Conservation (phyloP, 1,140 invertebrate species). For the Periplaneta americana region DNA sequence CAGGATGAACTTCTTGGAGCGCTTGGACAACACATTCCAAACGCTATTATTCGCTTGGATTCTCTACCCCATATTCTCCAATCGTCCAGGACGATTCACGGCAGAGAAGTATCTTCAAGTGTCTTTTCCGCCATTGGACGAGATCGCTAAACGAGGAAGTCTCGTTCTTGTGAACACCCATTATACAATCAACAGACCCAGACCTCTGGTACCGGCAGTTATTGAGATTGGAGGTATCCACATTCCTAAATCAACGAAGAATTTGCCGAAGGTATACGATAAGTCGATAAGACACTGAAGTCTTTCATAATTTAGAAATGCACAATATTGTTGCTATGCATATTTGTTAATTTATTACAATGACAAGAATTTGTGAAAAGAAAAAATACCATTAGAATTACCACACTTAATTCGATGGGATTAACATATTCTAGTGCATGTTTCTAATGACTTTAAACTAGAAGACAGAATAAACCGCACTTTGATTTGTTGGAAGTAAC, state of each 20-base stretch:
- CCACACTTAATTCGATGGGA: too few species aligned
- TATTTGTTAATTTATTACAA: conserved; percentile 21
- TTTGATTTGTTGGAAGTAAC: too few species aligned
- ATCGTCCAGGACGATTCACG: neutral
- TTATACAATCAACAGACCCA: conserved; percentile 24
- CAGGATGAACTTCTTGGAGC: conserved; percentile 47
- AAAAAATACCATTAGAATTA: too few species aligned
- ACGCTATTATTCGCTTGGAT: neutral
- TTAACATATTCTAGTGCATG: too few species aligned
- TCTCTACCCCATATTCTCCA: neutral
- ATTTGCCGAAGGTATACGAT: conserved; percentile 10
- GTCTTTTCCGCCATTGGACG: conserved; percentile 16
- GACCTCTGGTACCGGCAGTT: conserved; percentile 28
- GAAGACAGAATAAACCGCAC: too few species aligned
- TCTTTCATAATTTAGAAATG: too few species aligned
- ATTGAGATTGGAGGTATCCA: conserved; percentile 29
- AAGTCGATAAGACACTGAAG: too few species aligned
- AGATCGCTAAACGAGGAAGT: conserved; percentile 20
- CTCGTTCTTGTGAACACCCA: conserved; percentile 28
- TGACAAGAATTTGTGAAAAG: too few species aligned
- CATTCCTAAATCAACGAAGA: conserved; percentile 17
- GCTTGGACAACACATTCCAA: conserved; percentile 41
- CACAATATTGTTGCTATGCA: too few species aligned
- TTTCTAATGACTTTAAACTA: too few species aligned
- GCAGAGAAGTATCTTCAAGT: too few species aligned